phyloP scores from a whole-genome alignment of 2,888 invertebrate species.

The Platycheirus albimanus region DNA sequence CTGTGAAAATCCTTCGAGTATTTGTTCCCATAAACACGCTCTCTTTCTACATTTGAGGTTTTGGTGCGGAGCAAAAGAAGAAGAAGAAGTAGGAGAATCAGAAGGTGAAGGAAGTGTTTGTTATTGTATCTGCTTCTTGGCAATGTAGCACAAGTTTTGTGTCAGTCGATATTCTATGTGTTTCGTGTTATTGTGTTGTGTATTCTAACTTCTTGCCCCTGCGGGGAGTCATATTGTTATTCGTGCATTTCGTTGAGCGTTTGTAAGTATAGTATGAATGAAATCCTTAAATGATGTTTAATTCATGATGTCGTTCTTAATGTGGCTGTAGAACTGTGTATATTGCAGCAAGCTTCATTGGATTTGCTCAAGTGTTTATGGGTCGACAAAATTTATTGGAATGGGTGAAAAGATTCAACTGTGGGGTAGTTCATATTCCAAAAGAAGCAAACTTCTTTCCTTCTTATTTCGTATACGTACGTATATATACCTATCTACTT shows the following conservation, averaged over 20 bases:
- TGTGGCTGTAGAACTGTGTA: slow-evolving; percentile 47
- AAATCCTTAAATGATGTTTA: slow-evolving; percentile 73
- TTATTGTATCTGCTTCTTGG: slow-evolving; percentile 33
- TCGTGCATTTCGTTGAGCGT: slow-evolving; percentile 42
- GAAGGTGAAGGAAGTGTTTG: neutral
- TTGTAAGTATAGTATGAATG: slow-evolving; percentile 45
- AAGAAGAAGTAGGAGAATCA: too few species aligned
- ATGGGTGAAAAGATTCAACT: neutral
- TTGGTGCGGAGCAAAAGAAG: neutral
- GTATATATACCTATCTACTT: neutral
- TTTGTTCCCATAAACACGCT: slow-evolving; percentile 62
- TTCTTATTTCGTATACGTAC: neutral
- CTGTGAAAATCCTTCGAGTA: slow-evolving; percentile 63
- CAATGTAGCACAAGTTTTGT: slow-evolving; percentile 51
- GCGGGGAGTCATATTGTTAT: slow-evolving; percentile 32
- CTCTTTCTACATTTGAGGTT: slow-evolving; percentile 12
- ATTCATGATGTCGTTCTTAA: slow-evolving; percentile 70
- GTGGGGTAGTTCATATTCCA: neutral
- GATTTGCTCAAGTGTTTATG: slow-evolving; percentile 65
- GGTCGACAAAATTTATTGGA: slow-evolving; percentile 36
- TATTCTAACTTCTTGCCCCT: slow-evolving; percentile 42
- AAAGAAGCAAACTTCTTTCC: neutral
- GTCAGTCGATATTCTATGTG: slow-evolving; percentile 34
- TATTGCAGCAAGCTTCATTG: slow-evolving; percentile 58
- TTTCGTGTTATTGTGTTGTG: neutral